These are phyloP conservation scores for Myanophis thanlyinensis DNA, from an alignment of 2,113 vertebrate species.

Conservation along the genomic window DNA sequence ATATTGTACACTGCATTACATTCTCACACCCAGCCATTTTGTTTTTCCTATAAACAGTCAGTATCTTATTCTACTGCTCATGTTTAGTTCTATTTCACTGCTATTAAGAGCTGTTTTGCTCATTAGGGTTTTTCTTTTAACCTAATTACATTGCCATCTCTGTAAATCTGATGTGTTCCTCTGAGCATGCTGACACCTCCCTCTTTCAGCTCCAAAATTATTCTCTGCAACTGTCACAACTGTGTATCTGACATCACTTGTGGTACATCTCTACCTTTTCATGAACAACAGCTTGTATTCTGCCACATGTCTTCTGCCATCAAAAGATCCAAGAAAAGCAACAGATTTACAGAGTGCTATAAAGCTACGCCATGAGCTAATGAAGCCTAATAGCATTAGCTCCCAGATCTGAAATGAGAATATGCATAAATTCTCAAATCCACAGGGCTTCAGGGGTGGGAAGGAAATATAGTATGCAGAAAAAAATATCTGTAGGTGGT, in stretches of 20 bases:
- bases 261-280: neutral
- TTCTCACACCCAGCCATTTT: neutral
- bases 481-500: neutral
- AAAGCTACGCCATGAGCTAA: neutral
- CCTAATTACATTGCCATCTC: neutral
- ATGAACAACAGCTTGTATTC: neutral
- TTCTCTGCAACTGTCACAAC: neutral
- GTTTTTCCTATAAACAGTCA: neutral
- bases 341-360: too few species aligned
- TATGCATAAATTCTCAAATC: neutral
- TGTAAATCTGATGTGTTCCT: neutral
- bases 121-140: neutral
- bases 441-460: neutral
- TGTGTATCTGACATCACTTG: neutral
- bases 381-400: neutral
- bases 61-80: neutral
- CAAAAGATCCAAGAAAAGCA: neutral
- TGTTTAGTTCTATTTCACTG: neutral
- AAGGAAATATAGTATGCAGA: neutral
- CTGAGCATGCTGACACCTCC: neutral
- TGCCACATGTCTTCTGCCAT: neutral
- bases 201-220: neutral
- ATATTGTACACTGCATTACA: neutral
- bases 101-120: neutral
- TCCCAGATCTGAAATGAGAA: neutral